Evolutionary conservation across 2,797 vertebrate genomes (phyloP), one percentile per base, ranked within the genome.

Genomic region (Etheostoma perlongum): DNA sequence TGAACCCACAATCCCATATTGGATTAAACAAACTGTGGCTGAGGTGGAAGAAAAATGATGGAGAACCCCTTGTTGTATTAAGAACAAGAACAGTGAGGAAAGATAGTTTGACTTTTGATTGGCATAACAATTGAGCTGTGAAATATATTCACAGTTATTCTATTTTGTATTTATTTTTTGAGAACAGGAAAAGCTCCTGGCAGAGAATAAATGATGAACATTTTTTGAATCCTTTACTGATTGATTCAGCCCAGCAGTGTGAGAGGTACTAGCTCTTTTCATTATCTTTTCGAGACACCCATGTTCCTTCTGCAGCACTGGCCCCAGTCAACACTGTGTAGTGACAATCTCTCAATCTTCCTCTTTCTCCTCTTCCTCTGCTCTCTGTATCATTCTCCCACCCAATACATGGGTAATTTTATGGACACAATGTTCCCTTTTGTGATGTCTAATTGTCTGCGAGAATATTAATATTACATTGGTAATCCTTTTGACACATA

Each of bases 401-500:
- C 46, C 71, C 70, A 81, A 79, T 87, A 65, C 76, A 61, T 30
- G 71, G 82, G 76, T 83, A 85, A 90, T 93, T 92, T 85, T 85
- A 79, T 66, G 85, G 85, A 85, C 85, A 80, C 78, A 79, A 69
- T 89, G 83, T 89, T 90, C 78, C 79, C 79, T 80, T 89, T 88
- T 90, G 86, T 92, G 67, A 76, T 72, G 73, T 83, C 79, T 91
- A 94, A 94, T 94, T 93, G 91, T 93, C 90, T 85, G 85, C 79
- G 49, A 77, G 86, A 92, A 92, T 89, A 91, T 93, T 91, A 93
- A 94, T 90, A 92, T 92, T 91, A 88, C 81, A 85, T 76, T 84
- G 85, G 83, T 90, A 95, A 94, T 93, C 91, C 88, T 82, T 91
- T 91, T 94, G 88, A 93, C 90, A 88, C 87, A 88, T 88, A 85